These are phyloP conservation scores for Momotus momota DNA, from an alignment of 2,797 vertebrate species.

Conservation along the genomic window DNA sequence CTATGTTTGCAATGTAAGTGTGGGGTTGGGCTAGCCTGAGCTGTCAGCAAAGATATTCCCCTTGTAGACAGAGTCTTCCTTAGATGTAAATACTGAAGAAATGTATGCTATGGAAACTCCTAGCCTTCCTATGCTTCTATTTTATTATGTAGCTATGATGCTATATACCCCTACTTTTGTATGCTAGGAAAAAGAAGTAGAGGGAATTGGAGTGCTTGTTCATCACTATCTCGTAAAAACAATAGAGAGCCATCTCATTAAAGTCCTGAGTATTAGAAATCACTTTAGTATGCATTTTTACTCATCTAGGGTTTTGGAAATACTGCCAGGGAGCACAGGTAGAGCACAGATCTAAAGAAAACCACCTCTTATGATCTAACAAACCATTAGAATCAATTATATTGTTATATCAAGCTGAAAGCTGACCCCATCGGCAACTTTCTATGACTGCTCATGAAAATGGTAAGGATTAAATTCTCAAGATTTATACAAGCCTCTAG, in stretches of 20 bases:
- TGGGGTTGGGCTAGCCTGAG: neutral
- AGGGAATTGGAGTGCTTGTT: slow-evolving; percentile 8
- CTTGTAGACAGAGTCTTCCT: neutral
- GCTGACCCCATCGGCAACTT: neutral
- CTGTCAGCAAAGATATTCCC: neutral
- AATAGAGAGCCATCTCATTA: slow-evolving; percentile 9
- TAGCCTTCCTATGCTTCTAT: neutral
- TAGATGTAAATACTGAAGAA: slow-evolving; percentile 3
- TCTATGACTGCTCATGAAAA: neutral
- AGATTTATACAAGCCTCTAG: neutral
- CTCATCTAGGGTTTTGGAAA: neutral
- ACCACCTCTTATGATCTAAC: slow-evolving; percentile 5
- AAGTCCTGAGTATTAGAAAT: slow-evolving; percentile 47
- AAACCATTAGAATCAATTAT: slow-evolving; percentile 36
- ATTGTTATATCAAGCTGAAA: neutral
- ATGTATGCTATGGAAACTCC: neutral
- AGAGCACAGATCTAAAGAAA: neutral
- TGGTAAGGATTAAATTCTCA: neutral
- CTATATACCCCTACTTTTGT: neutral
- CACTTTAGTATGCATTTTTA: neutral
- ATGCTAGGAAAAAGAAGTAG: slow-evolving; percentile 2
- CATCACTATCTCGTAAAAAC: slow-evolving; percentile 24
- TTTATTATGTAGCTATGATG: neutral
- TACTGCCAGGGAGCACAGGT: neutral
- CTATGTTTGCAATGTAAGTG: neutral